These are phyloP conservation scores for Rotaria magnacalcarata DNA, from an alignment of 2,888 invertebrate species.

Conservation along the genomic window DNA sequence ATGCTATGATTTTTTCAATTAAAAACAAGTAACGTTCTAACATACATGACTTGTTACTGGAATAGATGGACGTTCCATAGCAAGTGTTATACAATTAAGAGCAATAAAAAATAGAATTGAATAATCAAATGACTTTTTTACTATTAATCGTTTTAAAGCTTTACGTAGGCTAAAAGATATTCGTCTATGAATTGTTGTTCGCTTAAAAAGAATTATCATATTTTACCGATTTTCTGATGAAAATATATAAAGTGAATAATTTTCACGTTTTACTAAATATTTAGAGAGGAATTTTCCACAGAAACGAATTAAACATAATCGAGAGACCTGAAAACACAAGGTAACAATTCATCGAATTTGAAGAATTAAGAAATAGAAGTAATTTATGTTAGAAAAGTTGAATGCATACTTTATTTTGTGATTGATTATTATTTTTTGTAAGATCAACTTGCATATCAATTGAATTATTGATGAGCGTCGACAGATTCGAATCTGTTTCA, in stretches of 20 bases:
- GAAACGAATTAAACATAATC: neutral
- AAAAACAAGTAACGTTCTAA: slow-evolving; percentile 31
- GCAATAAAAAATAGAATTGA: slow-evolving; percentile 90
- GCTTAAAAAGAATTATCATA: slow-evolving; percentile 46
- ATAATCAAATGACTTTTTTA: slow-evolving; percentile 91
- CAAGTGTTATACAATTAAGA: slow-evolving; percentile 93
- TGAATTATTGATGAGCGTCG: neutral
- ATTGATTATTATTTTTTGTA: neutral
- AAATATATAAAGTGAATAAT: slow-evolving; percentile 85
- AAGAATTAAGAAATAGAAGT: no score
- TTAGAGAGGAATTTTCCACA: neutral
- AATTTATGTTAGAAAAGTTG: neutral
- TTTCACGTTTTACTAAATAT: slow-evolving; percentile 67
- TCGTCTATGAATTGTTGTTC: slow-evolving; percentile 52
- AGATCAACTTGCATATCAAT: neutral
- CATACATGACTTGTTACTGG: slow-evolving; percentile 73
- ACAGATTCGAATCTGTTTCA: neutral
- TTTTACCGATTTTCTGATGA: slow-evolving; percentile 70
- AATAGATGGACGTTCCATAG: slow-evolving; percentile 98
- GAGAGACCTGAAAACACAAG: neutral
- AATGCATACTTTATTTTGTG: neutral
- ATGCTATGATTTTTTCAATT: neutral
- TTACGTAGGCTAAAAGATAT: slow-evolving; percentile 49
- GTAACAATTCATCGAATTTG: no score
- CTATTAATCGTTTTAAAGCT: slow-evolving; percentile 52